Conservation (phyloP, 2,797 vertebrate genomes). For the Chelon auratus region DNA sequence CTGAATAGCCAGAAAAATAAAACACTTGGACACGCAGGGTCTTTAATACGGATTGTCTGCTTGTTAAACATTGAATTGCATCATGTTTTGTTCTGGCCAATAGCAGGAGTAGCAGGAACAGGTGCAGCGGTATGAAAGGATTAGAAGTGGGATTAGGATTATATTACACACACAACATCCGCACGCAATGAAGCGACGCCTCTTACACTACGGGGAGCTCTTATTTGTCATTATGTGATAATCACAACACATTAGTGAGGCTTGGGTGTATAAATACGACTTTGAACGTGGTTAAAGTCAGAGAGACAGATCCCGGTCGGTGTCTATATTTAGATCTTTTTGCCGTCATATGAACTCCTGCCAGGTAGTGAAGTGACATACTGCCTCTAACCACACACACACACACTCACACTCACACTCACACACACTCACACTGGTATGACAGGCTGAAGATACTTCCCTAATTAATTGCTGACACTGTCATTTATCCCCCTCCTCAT, state of each 20-base stretch:
- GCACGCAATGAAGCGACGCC: constrained; percentile 28
- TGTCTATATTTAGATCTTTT: constrained; percentile 51
- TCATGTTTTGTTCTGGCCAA: neutral
- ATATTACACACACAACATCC: constrained; percentile 29
- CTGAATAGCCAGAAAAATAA: too few relatives aligned
- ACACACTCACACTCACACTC: neutral
- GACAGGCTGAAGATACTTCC: constrained; percentile 72
- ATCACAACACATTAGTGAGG: constrained; percentile 70
- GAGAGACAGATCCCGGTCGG: constrained; percentile 21
- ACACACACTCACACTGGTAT: constrained; percentile 20
- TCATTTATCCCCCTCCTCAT: constrained; percentile 80
- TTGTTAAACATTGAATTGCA: too few relatives aligned
- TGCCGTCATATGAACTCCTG: constrained; percentile 60
- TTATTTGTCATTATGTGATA: constrained; percentile 73
- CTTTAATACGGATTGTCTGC: too few relatives aligned
- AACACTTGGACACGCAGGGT: too few relatives aligned
- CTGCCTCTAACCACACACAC: constrained; percentile 3
- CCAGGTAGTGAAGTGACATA: constrained; percentile 57
- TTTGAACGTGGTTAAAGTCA: constrained; percentile 55
- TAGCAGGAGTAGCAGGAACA: constrained; percentile 20
- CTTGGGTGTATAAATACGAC: constrained; percentile 63
- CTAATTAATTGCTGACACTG: constrained; percentile 80
- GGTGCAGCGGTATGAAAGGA: constrained; percentile 29
- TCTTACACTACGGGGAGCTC: constrained; percentile 54
- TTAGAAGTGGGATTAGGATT: constrained; percentile 65